Evolutionary conservation across 2,797 vertebrate species (phyloP), one percentile per base, ranked within the genome.

Genomic region (Rhinoraja longicauda): DNA sequence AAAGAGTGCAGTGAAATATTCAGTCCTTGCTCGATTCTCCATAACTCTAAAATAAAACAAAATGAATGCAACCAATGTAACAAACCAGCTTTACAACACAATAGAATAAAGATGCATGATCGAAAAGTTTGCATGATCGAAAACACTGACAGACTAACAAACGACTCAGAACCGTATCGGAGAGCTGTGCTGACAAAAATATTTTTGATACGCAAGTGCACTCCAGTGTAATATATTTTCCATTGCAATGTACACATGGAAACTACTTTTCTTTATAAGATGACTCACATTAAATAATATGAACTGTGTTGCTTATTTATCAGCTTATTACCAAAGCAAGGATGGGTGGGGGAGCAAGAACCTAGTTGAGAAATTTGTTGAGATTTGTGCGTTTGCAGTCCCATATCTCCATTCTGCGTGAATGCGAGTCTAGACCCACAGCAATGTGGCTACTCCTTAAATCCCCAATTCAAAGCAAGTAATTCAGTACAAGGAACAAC

Each of bases 1-100:
- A 96, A 99, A 99, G 95, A 98, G 98, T 0, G 97, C 95, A 92
- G 96, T 97, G 93, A 99, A 99, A 93, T 98, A 97, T 93, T 98
- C 97, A 75, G 98, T 99, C 95, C 98, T 98, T 79, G 98, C 98
- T 93, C 97, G 96, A 93, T 95, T 97, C 95, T 99, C 98, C 12
- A 99, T 96, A 93, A 97, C 98, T 96, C 99, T 99, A 95, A 72
- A 94, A 78, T 12, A 94, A 93, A 94, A 93, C 70, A 78, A 59
- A 93, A 93, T 93, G 45, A 36, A 1, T 0, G 94, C 78, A 94
- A 77, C 53, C 82, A 70, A 93, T 93, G 57, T 92, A 93, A 91
- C 94, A 94, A 29, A 70, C 2, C 10, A 57, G 0, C 93, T 93
- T 93, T 45, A 93, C 93, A 93, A 92, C 7, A 59, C 72, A 93